A percentile compares a stretch with the other conserved stretches of the same genome.
These are phyloP conservation scores for Pseudolaguvia tuberculata DNA, from an alignment of 2,113 vertebrate genomes.

Conservation along the genomic window DNA sequence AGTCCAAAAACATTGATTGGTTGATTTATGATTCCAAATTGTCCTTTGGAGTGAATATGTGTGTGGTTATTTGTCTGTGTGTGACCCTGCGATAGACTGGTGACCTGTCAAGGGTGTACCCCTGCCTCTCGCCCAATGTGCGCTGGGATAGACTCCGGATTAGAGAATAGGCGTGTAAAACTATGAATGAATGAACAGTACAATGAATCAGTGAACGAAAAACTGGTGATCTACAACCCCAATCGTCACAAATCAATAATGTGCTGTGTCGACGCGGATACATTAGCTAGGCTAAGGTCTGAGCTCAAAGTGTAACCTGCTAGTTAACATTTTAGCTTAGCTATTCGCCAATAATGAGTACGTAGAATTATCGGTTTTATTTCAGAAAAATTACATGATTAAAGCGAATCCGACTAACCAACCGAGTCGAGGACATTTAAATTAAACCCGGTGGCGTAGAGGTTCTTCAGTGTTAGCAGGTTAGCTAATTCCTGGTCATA, in stretches of 20 bases:
- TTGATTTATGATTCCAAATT: too few species aligned
- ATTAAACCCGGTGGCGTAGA: neutral
- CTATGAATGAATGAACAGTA: too few species aligned
- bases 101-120: too few species aligned
- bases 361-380: too few species aligned
- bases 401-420: too few species aligned
- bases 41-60: too few species aligned
- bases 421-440: neutral
- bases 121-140: too few species aligned
- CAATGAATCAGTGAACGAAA: neutral
- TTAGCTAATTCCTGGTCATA: neutral
- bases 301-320: neutral
- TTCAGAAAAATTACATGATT: neutral
- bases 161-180: too few species aligned
- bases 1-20: too few species aligned
- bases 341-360: neutral
- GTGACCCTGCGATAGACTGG: too few species aligned
- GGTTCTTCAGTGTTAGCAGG: neutral
- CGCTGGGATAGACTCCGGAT: too few species aligned
- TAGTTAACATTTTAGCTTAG: neutral
- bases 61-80: too few species aligned
- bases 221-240: neutral
- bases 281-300: neutral
- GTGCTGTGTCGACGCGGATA: neutral
- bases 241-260: neutral